Evolutionary conservation across 2,797 vertebrate genomes (phyloP), one percentile per base, ranked within the genome.

Genomic region (Arrhamphus sclerolepis): DNA sequence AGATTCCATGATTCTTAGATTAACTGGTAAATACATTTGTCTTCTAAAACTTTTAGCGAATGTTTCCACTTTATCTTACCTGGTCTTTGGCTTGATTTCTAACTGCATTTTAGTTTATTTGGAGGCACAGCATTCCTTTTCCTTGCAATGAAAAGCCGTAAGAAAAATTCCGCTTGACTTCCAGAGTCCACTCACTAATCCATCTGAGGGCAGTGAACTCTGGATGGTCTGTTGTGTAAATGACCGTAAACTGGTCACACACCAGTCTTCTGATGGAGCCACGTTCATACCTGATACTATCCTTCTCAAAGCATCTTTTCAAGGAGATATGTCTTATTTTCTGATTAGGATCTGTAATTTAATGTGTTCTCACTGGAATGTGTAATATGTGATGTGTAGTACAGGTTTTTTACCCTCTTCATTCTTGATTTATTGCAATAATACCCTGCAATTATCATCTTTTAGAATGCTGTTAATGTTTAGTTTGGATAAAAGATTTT

Each of bases 131-230:
- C 19, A 62, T 58, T 19, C 4, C 1, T 53, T 59, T 52, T 56
- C 22, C 5, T 22, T 48, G 7, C 21, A 19, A 44, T 43, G 38
- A 59, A 16, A 19, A n/a, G n/a, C n/a, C n/a, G n/a, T n/a, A n/a
- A 38, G 21, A 69, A 46, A 64, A 34, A 34, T 34, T 82, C 78
- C 68, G 13, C 62, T 64, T 47, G 68, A 75, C 66, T 63, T 70
- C 54, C 73, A 70, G 56, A 79, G 78, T 61, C 69, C 57, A 1
- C 58, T 48, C 20, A 22, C 56, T 89, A 90, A 89, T 87, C 89
- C 85, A 56, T 52, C 72, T 67, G 61, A 21, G 73, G 70, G 75
- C 85, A 77, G 38, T 87, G 80, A 87, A 84, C 70, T 83, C 51
- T 50, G 66, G 22, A 41, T 28, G 41, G 39, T 59, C 61, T 65